Conservation (phyloP, 1,140 invertebrate genomes). For the Hycleus cichorii region DNA sequence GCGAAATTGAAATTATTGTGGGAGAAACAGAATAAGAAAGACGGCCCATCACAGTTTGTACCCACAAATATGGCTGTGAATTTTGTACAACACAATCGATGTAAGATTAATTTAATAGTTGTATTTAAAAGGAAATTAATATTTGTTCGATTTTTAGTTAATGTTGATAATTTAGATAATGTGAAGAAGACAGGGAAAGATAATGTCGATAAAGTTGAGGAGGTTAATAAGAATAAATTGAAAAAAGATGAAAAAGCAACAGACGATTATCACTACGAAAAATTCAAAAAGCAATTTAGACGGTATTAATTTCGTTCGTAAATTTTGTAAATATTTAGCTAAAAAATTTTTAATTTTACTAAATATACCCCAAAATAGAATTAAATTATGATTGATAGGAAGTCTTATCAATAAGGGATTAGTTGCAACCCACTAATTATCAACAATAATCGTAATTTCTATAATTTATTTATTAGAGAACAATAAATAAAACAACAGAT, state of each 20-base stretch:
- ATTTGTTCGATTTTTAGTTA: constrained; percentile 54
- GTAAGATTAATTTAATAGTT: constrained; percentile 45
- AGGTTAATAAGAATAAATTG: constrained; percentile 51
- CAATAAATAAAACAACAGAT: too few relatives aligned
- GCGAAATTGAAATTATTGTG: constrained; percentile 87
- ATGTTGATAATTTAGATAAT: constrained; percentile 64
- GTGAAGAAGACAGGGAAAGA: constrained; percentile 50
- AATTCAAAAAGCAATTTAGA: constrained; percentile 93
- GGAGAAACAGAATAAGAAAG: constrained; percentile 84
- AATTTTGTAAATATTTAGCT: too few relatives aligned
- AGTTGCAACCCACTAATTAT: too few relatives aligned
- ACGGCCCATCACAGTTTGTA: constrained; percentile 92
- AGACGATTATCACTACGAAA: constrained; percentile 95
- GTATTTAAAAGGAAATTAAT: constrained; percentile 2
- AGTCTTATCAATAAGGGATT: too few relatives aligned
- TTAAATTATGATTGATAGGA: too few relatives aligned
- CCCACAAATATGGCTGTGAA: constrained; percentile 97
- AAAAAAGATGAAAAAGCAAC: constrained; percentile 83
- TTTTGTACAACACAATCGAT: constrained; percentile 94
- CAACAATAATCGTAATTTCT: too few relatives aligned
- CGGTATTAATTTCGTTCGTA: constrained; percentile 57
- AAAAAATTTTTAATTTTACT: background rate
- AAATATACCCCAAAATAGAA: too few relatives aligned
- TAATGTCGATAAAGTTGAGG: constrained; percentile 45
- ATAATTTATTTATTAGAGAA: too few relatives aligned